These are phyloP conservation scores for Ceuthmochares aereus DNA, from an alignment of 2,113 vertebrate genomes.

Conservation along the genomic window DNA sequence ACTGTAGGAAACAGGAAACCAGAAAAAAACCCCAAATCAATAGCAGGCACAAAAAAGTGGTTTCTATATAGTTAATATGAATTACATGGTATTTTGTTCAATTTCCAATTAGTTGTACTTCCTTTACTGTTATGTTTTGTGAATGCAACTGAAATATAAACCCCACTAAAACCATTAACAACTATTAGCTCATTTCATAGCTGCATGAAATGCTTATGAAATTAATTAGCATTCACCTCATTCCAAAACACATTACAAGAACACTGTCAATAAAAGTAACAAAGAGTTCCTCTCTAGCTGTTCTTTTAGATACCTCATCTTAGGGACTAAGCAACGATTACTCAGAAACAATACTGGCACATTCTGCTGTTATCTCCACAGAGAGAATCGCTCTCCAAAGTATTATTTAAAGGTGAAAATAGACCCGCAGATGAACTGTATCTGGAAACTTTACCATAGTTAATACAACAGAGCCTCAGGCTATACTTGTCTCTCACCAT, in stretches of 20 bases:
- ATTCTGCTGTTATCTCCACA: background rate
- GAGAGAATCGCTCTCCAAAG: background rate
- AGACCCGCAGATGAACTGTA: background rate
- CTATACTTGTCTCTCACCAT: background rate
- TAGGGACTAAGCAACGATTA: background rate
- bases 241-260: background rate
- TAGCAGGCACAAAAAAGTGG: background rate
- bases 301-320: background rate
- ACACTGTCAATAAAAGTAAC: background rate
- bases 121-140: background rate
- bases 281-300: background rate
- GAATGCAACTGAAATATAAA: background rate
- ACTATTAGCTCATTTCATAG: background rate
- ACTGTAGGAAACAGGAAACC: slow-evolving; percentile 70
- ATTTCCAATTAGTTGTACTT: background rate
- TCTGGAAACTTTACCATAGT: background rate
- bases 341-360: background rate
- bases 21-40: background rate
- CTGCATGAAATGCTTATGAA: background rate
- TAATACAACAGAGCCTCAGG: background rate
- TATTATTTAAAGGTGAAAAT: background rate
- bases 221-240: background rate
- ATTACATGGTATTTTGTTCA: background rate
- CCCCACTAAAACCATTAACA: background rate
- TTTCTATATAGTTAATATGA: background rate